A percentile compares a stretch with the other conserved stretches of the same genome.
Conservation (phyloP, 2,113 vertebrate genomes). For the Poicephalus meyeri region DNA sequence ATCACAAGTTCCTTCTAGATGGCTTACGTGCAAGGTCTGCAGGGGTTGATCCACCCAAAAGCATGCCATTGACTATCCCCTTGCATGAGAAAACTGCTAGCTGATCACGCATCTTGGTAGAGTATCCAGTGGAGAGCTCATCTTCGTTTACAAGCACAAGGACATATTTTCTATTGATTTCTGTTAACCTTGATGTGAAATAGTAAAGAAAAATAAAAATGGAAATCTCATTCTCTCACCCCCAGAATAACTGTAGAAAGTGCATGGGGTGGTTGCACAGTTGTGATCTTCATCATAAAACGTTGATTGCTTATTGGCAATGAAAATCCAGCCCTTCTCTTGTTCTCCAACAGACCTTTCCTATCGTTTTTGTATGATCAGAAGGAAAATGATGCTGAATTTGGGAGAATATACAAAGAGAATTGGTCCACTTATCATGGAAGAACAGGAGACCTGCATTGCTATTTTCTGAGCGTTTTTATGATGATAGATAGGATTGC, state of each 20-base stretch:
- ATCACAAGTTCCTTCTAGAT: neutral
- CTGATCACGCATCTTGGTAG: neutral
- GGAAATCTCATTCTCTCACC: neutral
- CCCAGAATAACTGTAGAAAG: neutral
- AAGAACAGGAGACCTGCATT: neutral
- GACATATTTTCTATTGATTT: neutral
- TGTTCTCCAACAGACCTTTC: neutral
- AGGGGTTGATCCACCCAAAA: neutral
- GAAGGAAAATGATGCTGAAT: neutral
- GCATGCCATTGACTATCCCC: neutral
- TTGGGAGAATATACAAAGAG: neutral
- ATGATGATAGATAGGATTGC: slow-evolving; percentile 25
- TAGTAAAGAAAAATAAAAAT: neutral
- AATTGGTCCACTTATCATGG: neutral
- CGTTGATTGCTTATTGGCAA: neutral
- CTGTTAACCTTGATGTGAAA: neutral
- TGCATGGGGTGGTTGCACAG: neutral
- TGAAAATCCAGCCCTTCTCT: neutral
- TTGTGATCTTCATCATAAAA: neutral
- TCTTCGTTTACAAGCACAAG: neutral
- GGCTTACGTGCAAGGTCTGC: neutral
- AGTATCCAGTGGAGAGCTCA: neutral
- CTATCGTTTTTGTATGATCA: neutral
- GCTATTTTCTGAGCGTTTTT: neutral
- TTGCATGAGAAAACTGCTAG: neutral